Evolutionary conservation across 1,140 invertebrate species (phyloP).

Genomic region (Heliothis subflexa): DNA sequence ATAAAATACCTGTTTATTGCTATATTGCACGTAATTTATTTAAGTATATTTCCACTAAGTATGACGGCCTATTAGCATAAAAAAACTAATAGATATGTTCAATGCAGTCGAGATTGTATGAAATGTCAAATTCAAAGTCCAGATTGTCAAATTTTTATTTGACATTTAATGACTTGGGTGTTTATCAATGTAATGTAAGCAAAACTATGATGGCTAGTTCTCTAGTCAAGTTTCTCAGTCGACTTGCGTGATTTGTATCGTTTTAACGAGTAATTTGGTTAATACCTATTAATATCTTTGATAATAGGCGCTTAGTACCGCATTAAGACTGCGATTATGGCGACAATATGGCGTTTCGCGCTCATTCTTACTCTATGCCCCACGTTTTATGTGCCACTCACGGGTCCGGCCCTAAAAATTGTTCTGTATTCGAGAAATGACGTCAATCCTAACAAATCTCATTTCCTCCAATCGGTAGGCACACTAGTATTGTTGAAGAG

Average conservation of each 20-base stretch:
- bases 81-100: constrained; percentile 61
- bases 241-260: constrained; percentile 26
- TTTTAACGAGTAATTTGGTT: constrained; percentile 17
- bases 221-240: constrained; percentile 24
- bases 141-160: constrained; percentile 21
- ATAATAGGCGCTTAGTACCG: background rate
- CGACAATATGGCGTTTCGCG: constrained; percentile 21
- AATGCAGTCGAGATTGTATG: constrained; percentile 52
- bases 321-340: background rate
- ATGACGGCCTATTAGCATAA: constrained; percentile 44
- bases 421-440: too few species aligned
- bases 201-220: constrained; percentile 33
- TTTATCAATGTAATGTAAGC: constrained; percentile 24
- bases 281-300: background rate
- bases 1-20: constrained; percentile 15
- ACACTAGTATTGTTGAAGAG: background rate
- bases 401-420: too few species aligned
- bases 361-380: background rate
- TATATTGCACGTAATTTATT: constrained; percentile 34
- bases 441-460: too few species aligned
- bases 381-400: background rate
- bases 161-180: background rate
- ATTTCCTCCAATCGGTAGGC: background rate
- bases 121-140: constrained; percentile 41
- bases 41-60: constrained; percentile 37